phyloP scores from a whole-genome alignment of 1,140 invertebrate species.

The Drosophila pseudoananassae region DNA sequence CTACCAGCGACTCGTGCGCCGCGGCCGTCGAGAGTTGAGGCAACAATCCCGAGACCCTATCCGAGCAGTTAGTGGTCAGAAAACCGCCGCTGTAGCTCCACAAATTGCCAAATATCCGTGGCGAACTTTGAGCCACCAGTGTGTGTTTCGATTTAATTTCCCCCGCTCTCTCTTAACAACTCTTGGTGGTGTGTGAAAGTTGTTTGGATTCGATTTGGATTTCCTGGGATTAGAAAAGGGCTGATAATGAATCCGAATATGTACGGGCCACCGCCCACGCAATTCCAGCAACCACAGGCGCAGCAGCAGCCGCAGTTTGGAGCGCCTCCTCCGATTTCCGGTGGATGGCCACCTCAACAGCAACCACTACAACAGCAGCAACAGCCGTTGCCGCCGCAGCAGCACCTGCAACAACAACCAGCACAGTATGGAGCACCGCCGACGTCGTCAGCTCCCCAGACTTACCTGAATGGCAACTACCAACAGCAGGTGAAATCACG shows the following conservation, averaged over 20 bases:
- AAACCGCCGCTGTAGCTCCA: constrained; percentile 25
- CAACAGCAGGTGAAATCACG: constrained; percentile 71
- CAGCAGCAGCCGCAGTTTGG: constrained; percentile 58
- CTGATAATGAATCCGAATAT: constrained; percentile 69
- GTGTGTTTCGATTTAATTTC: constrained; percentile 5
- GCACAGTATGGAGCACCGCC: constrained; percentile 66
- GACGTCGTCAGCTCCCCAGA: constrained; percentile 51
- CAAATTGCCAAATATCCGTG: constrained; percentile 29
- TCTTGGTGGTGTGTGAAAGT: constrained; percentile 59
- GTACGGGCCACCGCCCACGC: constrained; percentile 69
- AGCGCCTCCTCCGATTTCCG: constrained; percentile 51
- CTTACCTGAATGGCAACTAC: constrained; percentile 78
- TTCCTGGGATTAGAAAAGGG: neutral
- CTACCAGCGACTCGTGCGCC: constrained; percentile 46
- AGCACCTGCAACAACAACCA: constrained; percentile 48
- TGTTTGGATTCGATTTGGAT: constrained; percentile 25
- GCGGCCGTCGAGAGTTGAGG: constrained; percentile 20
- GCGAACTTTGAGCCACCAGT: constrained; percentile 70
- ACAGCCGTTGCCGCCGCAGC: constrained; percentile 22
- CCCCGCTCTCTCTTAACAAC: constrained; percentile 10
- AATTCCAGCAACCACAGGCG: constrained; percentile 56
- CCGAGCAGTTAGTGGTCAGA: constrained; percentile 29
- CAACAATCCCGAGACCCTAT: constrained; percentile 24
- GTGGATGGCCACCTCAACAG: constrained; percentile 70
- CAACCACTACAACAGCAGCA: constrained; percentile 44